Base-by-base conservation (phyloP, 53 echinoderm and acorn worm genomes). In the Astropecten irregularis region DNA sequence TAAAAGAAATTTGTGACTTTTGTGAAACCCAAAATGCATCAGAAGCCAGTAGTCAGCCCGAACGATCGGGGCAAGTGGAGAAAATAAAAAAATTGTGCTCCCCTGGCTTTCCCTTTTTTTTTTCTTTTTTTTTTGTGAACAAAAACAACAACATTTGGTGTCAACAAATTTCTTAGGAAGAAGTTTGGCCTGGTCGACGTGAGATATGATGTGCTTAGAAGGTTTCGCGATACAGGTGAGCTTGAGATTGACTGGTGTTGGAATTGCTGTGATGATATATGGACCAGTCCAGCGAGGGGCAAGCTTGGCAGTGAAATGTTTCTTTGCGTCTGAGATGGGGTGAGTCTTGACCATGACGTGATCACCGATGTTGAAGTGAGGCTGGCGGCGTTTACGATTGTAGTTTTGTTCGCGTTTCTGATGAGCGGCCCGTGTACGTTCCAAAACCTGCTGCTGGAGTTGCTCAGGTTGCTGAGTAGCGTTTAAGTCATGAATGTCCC, bases 271-370 rank as follows among this genome's bases (percentile, higher is more conserved):
- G 0, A 86, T 68, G 16, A 62, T 39, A 47, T 19, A 76, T 10
- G 68, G 87, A 49, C 87, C 81, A 49, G 40, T 47, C 87, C 87
- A 87, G 68, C 68, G 54, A 19, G 81, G 87, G 4, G 76, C 76
- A 21, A 86, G 49, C 44, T 87, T 77, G 0, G 87, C 79, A 22
- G 53, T 76, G 26, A 68, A 65, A 2, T 71, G 42, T 38, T 58
- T 85, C 35, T 49, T 16, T 8, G 65, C 40, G 9, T 68, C 46
- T 15, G 87, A 86, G 4, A 77, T 22, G 7, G 71, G 79, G 21
- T 52, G 76, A 25, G 66, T 68, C 35, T 57, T 87, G 6, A 87
- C 35, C 66, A 53, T 52, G 1, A 82, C 88, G 3, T 71, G 27
- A 52, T 88, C 88, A n/a, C 88, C 88, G 26, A 36, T 36, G 13